Evolutionary conservation across 2,113 vertebrate genomes (phyloP).

Genomic region (Cichladusa arquata): DNA sequence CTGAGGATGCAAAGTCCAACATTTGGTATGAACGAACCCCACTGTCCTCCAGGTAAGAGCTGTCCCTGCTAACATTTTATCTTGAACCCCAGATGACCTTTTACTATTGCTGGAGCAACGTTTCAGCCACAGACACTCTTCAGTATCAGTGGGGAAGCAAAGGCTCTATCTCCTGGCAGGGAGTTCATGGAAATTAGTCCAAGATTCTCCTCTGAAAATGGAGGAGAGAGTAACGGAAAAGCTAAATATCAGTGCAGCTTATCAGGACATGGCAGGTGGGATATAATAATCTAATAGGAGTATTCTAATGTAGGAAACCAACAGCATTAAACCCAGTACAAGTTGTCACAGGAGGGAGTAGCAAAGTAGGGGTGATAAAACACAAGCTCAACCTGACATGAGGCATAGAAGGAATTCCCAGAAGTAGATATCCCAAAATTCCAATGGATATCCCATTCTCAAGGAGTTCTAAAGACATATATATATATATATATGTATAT

Average conservation of each 20-base stretch:
- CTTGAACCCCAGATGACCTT: not conserved
- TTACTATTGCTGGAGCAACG: not conserved
- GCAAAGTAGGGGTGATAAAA: not conserved
- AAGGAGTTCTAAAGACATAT: not conserved
- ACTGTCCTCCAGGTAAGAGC: not conserved
- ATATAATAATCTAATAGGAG: fast-evolving
- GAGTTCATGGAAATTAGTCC: not conserved
- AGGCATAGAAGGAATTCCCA: not conserved
- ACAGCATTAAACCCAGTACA: not conserved
- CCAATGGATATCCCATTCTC: not conserved
- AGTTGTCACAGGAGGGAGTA: not conserved
- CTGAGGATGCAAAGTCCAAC: not conserved
- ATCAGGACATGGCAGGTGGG: not conserved
- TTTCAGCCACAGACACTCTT: not conserved
- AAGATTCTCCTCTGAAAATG: not conserved
- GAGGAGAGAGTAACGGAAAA: not conserved
- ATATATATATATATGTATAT: too few relatives aligned
- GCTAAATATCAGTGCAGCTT: not conserved
- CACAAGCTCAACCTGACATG: not conserved
- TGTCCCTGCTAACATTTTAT: not conserved
- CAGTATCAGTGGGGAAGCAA: not conserved
- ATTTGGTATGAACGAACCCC: not conserved
- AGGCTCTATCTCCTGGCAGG: not conserved
- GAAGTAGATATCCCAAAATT: not conserved
- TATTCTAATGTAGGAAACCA: not conserved